These are phyloP conservation scores for Lagria hirta DNA, from an alignment of 2,888 invertebrate genomes.

Conservation along the genomic window DNA sequence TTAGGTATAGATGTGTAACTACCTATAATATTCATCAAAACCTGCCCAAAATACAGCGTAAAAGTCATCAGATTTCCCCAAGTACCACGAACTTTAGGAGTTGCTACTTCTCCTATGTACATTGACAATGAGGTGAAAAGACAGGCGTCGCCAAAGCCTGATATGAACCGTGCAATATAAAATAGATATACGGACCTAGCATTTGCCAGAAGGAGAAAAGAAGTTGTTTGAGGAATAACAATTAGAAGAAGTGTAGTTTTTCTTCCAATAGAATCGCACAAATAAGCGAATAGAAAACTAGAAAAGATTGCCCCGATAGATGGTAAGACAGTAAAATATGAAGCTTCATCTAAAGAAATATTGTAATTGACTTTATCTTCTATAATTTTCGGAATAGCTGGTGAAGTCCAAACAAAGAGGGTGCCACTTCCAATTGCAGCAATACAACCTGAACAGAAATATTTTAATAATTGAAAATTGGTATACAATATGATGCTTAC, in stretches of 20 bases:
- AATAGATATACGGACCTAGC: conserved; percentile 40
- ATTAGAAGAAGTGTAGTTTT: conserved; percentile 35
- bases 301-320: conserved; percentile 30
- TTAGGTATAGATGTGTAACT: conserved; percentile 58
- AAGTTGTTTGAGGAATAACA: conserved; percentile 38
- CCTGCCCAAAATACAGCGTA: conserved; percentile 37
- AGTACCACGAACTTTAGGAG: conserved; percentile 41
- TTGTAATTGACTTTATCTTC: conserved; percentile 39
- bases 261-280: conserved; percentile 32
- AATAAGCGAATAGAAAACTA: conserved; percentile 26
- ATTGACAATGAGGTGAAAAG: conserved; percentile 40
- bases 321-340: conserved; percentile 45
- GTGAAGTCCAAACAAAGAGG: conserved; percentile 45
- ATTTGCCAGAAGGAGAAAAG: conserved; percentile 36
- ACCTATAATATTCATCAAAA: conserved; percentile 56
- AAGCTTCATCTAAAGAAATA: conserved; percentile 44
- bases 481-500: too few relatives aligned
- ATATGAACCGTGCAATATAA: conserved; percentile 40
- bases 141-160: conserved; percentile 40
- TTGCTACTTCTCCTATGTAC: conserved; percentile 43
- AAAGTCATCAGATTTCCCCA: conserved; percentile 43
- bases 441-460: conserved; percentile 19
- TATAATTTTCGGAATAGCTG: conserved; percentile 44
- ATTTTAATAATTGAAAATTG: too few relatives aligned
- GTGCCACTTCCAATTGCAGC: conserved; percentile 37